A percentile compares a stretch with the other conserved stretches of the same genome.
Conservation (phyloP, 2,113 vertebrate genomes). For the Ageneiosus marmoratus region DNA sequence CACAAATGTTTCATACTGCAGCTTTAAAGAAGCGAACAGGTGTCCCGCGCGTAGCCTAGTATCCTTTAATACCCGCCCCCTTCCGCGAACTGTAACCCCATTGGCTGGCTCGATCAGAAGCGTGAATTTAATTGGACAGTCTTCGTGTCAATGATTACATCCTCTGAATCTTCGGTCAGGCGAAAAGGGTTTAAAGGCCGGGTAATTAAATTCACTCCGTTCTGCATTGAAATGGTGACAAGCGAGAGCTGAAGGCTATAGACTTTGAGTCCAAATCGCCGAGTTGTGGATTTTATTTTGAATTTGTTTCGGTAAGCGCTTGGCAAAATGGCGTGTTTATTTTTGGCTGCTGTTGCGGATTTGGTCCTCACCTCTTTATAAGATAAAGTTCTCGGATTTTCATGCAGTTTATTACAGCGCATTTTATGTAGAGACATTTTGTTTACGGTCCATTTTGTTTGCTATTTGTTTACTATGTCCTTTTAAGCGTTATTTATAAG, state of each 20-base stretch:
- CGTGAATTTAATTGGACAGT: slow-evolving; percentile 21
- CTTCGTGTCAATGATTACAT: background rate
- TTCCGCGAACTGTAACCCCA: background rate
- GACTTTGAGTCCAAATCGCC: too few relatives aligned
- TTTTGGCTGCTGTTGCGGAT: background rate
- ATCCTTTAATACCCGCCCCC: background rate
- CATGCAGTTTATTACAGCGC: background rate
- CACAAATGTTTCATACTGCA: background rate
- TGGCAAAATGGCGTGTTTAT: background rate
- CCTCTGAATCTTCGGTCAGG: background rate
- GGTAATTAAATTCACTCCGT: background rate
- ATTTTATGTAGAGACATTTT: background rate
- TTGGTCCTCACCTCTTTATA: background rate
- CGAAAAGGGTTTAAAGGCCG: background rate
- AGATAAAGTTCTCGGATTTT: background rate
- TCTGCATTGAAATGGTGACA: background rate
- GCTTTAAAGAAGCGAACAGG: slow-evolving; percentile 6
- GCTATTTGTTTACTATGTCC: background rate
- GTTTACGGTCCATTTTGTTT: background rate
- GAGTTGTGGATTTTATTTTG: background rate
- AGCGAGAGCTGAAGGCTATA: background rate
- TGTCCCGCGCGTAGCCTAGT: background rate
- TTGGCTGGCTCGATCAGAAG: slow-evolving; percentile 31
- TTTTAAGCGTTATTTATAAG: background rate
- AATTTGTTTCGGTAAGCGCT: background rate